Evolutionary conservation across 2,797 vertebrate species (phyloP), one percentile per base, ranked within the genome.

Genomic region (Phataginus tricuspis): DNA sequence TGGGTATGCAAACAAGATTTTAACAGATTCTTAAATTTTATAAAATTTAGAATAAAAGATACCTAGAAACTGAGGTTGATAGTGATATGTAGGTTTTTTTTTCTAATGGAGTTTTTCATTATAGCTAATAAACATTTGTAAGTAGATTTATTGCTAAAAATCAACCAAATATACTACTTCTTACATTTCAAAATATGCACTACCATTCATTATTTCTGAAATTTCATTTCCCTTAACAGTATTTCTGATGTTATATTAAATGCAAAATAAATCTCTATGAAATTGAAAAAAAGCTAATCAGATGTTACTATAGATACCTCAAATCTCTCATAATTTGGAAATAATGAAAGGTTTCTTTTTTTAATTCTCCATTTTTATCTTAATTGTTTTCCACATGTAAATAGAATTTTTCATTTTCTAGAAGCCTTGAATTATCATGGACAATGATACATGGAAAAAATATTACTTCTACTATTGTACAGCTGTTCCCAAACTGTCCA

Each of bases 1-100:
- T 91, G 51, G 80, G 45, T 80, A 86, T 72, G 1, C 10, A 95
- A 83, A 68, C 94, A 10, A 21, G 23, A 90, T 87, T 94, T 94
- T 93, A 66, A 86, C 34, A 80, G 21, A 88, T 71, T 34, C 11
- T 79, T 51, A 88, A 8, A 72, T 91, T 86, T 92, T 59, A 92
- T 80, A 29, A 29, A 90, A 74, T 63, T 59, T 75, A 25, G 23
- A 13, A 8, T 84, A 78, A 94, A 96, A 94, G 45, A n/a, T 61
- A n/a, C 45, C 8, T 57, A 57, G 84, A 68, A 90, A 77, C 64
- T 53, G 19, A 80, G 12, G 23, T 57, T 86, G 19, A 55, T 86
- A 51, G 92, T 64, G 16, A 68, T 66, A 84, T 71, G 5, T 61
- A 25, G 37, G 0, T 18, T 42, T 21, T 74, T 49, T 53, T 25